phyloP scores from a whole-genome alignment of 1,140 invertebrate genomes.

The Drosophila pruinosa region DNA sequence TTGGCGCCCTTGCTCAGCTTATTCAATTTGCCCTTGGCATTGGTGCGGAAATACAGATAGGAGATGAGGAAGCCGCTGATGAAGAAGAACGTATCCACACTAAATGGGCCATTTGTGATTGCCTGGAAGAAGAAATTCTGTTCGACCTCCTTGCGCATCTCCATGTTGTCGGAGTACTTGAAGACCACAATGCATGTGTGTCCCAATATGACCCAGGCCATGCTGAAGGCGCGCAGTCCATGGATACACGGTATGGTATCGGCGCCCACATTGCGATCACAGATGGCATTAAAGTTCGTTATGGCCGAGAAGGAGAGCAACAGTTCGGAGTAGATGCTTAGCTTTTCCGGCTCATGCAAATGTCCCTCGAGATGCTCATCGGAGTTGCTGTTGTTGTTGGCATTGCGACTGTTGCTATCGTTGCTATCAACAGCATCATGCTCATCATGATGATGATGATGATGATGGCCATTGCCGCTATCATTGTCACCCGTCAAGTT shows the following conservation, averaged over 20 bases:
- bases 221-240: slow-evolving; percentile 92
- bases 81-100: slow-evolving; percentile 96
- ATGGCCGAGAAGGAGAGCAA: slow-evolving; percentile 91
- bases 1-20: slow-evolving; percentile 88
- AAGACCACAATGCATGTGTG: slow-evolving; percentile 94
- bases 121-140: slow-evolving; percentile 92
- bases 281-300: slow-evolving; percentile 90
- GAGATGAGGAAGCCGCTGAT: slow-evolving; percentile 90
- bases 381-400: slow-evolving; percentile 85
- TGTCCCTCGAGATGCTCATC: slow-evolving; percentile 85
- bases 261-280: slow-evolving; percentile 89
- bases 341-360: slow-evolving; percentile 78
- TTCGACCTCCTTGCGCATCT: slow-evolving; percentile 89
- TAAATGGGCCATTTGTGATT: slow-evolving; percentile 93
- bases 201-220: slow-evolving; percentile 96
- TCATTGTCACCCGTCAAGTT: slow-evolving; percentile 50
- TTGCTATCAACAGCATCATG: slow-evolving; percentile 19
- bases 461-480: slow-evolving; percentile 63
- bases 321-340: slow-evolving; percentile 87
- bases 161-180: slow-evolving; percentile 93
- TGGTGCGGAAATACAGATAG: slow-evolving; percentile 92
- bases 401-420: not conserved
- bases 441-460: slow-evolving; percentile 83
- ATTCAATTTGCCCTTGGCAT: slow-evolving; percentile 90
- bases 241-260: slow-evolving; percentile 93